Evolutionary conservation across 2,113 vertebrate species (phyloP), one percentile per base, ranked within the genome.

Genomic region (Hippocampus comes): DNA sequence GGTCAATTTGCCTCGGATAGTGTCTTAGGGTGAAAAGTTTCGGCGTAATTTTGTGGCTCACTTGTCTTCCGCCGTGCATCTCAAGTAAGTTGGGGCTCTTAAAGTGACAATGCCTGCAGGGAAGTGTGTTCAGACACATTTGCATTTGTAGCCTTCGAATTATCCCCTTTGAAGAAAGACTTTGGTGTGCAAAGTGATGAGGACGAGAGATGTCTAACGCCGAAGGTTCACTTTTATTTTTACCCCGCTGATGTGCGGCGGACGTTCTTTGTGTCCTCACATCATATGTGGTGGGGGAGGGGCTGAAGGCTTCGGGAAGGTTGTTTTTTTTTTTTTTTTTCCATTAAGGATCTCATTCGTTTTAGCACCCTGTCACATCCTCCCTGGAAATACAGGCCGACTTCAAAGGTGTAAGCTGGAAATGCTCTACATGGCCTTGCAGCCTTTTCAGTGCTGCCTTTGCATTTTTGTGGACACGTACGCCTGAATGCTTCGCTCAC

Each of bases 381-480:
- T 83, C 51, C 63, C 78, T 61, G 69, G 57, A 88, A 83, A 79
- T 63, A 70, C 42, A 20, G 60, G 68, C 73, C 11, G 46, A 88
- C 80, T 87, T 88, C 89, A 89, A 89, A 90, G 86, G 80, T 83
- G 78, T 72, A 68, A 38, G 60, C 30, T 74, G 72, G 63, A 83
- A 82, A 78, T 69, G 18, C 69, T 83, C 72, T 76, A 75, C 68
- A 56, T 34, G 53, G 34, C 20, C 61, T 59, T 75, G 41, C 56
- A 63, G 79, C 75, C 67, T 77, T 76, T 82, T 38, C 68, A 70
- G 64, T 76, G 76, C 71, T 76, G 68, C 56, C 38, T 77, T 78
- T 43, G 67, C 75, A 74, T n/a, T 23, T 71, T 18, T 81, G 70
- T 30, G 34, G 34, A 38, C 34, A 38, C 34, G 63, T 61, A 34